Conservation (phyloP, 2,113 vertebrate species). For the Pluvialis apricaria region DNA sequence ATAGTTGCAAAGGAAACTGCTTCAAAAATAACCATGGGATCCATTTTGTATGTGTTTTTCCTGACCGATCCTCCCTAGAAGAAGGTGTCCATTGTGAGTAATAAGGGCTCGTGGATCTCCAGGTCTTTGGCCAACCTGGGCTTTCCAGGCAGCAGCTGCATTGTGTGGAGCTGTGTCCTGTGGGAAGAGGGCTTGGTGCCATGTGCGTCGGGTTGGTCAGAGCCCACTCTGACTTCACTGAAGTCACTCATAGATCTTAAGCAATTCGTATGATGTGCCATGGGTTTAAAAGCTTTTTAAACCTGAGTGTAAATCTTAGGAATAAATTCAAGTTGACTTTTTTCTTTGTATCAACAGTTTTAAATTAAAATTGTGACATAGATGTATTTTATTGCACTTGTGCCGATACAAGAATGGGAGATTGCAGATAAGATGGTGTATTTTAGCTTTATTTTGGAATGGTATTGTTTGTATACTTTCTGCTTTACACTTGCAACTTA, state of each 20-base stretch:
- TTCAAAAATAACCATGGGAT: not conserved
- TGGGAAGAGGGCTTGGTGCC: not conserved
- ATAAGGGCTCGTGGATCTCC: not conserved
- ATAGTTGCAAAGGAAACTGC: not conserved
- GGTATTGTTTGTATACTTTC: not conserved
- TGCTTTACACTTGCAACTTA: not conserved
- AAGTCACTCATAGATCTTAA: not conserved
- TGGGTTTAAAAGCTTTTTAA: not conserved
- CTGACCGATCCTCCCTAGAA: not conserved
- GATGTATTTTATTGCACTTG: not conserved
- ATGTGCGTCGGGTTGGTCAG: not conserved
- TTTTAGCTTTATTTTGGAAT: not conserved
- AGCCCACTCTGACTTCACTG: not conserved
- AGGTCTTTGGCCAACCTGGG: not conserved
- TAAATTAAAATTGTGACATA: not conserved
- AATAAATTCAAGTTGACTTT: not conserved
- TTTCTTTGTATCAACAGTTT: not conserved
- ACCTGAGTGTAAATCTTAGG: not conserved
- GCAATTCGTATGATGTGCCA: rapidly evolving
- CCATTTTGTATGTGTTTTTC: rapidly evolving
- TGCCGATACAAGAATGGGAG: not conserved
- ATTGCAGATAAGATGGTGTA: not conserved
- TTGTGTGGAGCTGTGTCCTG: not conserved
- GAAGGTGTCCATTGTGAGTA: not conserved
- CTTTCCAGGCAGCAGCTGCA: not conserved